Evolutionary conservation across 1,140 invertebrate species (phyloP), one percentile per base, ranked within the genome.

Genomic region (Mesaphorura yosii): DNA sequence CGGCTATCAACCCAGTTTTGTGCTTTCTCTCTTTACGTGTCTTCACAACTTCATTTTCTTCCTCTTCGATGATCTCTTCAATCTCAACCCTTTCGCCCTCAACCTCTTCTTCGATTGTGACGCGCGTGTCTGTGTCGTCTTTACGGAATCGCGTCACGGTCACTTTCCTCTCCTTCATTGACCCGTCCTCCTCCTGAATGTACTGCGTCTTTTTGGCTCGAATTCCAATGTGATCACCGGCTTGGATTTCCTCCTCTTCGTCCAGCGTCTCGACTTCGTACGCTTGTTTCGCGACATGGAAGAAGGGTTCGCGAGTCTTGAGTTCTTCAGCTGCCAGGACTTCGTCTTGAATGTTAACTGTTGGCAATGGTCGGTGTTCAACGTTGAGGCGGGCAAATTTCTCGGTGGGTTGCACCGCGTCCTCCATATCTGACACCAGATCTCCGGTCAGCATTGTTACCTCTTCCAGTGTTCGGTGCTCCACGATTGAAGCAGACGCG

Each of bases 141-240:
- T 31, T 27, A 15, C 46, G 4, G 25, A 31, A 48, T 48, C 37
- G 20, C 5, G 14, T 34, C 6, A 48, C 28, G 4, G 46, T 48
- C 26, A 48, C 19, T 48, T 29, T 20, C 20, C 28, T 31, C 46
- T 48, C 46, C 4, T 26, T 5, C 14, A 48, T 31, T 48, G 31
- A 5, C 4, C 25, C 46, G 23, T 20, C 29, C 19, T 31, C 29
- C 10, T 48, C 28, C 10, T 29, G 27, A 26, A 34, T 19, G 10
- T 29, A 31, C 23, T 31, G 25, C 19, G 46, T 48, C 19, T 26
- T 48, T 34, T 20, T 48, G 5, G 25, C 22, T 22, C 29, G 7
- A 6, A 48, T 31, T 23, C 46, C 46, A 48, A 48, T 23, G 22
- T 48, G 19, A 31, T 48, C 46, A 19, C 46, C 46, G 12, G 46